Conservation (phyloP, 1,140 invertebrate genomes). For the Meloidogyne exigua region DNA sequence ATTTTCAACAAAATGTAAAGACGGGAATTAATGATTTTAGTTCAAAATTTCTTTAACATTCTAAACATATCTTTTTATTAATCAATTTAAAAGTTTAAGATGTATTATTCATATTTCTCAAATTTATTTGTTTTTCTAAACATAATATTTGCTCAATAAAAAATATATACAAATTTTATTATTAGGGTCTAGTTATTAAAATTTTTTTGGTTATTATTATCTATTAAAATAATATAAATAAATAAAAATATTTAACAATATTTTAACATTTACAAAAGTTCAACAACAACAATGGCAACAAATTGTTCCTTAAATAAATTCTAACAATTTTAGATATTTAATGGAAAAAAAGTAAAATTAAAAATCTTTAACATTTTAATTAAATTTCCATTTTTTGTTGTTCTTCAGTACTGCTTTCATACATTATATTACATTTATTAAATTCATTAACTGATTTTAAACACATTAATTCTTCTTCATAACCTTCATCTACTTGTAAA, state of each 20-base stretch:
- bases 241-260: too few relatives aligned
- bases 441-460: slow-evolving; percentile 3
- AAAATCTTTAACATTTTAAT: background rate
- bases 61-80: background rate
- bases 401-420: background rate
- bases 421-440: slow-evolving; percentile 5
- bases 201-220: too few relatives aligned
- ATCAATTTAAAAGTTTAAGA: background rate
- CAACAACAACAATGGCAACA: too few relatives aligned
- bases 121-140: too few relatives aligned
- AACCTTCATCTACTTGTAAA: slow-evolving; percentile 18
- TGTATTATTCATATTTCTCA: too few relatives aligned
- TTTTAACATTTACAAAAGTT: too few relatives aligned
- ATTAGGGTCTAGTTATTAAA: too few relatives aligned
- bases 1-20: background rate
- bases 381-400: slow-evolving; percentile 1
- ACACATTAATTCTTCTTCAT: slow-evolving; percentile 27
- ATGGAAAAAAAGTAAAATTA: too few relatives aligned
- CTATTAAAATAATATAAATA: too few relatives aligned
- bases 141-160: slow-evolving; percentile 1
- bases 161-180: background rate
- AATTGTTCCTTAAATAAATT: too few relatives aligned
- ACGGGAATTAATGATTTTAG: slow-evolving; percentile 2
- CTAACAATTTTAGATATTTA: too few relatives aligned
- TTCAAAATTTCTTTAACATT: background rate